Evolutionary conservation across 2,888 invertebrate genomes (phyloP).

Genomic region (Leptinotarsa juncta): DNA sequence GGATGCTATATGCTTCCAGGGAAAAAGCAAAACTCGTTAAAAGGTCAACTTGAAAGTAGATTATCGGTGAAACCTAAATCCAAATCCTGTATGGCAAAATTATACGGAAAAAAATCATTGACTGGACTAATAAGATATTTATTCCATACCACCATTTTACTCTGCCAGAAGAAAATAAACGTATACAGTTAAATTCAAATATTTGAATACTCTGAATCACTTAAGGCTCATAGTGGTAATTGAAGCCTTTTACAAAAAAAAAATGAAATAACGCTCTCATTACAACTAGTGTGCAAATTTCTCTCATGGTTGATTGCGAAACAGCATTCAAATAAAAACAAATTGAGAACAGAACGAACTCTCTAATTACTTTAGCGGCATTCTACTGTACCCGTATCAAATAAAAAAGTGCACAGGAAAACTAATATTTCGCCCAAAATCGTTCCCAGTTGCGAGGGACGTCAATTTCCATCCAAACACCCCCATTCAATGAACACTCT

Average conservation of each 20-base stretch:
- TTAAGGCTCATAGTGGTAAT: too few relatives aligned
- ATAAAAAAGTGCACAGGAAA: neutral
- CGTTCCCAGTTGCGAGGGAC: neutral
- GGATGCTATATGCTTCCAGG: too few relatives aligned
- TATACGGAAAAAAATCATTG: too few relatives aligned
- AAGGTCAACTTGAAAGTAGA: too few relatives aligned
- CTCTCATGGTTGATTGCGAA: neutral
- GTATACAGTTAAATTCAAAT: too few relatives aligned
- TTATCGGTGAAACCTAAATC: too few relatives aligned
- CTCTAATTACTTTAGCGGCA: neutral
- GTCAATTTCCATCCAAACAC: neutral
- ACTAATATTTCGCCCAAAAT: neutral
- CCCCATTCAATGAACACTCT: constrained; percentile 9
- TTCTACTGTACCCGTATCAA: neutral
- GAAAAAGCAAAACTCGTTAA: too few relatives aligned
- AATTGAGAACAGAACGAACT: neutral
- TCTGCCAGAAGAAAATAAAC: too few relatives aligned
- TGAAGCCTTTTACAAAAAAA: neutral
- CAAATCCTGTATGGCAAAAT: too few relatives aligned
- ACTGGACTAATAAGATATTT: too few relatives aligned
- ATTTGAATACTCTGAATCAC: too few relatives aligned
- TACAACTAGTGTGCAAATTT: neutral
- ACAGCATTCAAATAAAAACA: neutral
- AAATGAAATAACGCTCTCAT: neutral
- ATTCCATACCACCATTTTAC: too few relatives aligned